These are phyloP conservation scores for Simalia tracyae DNA, from an alignment of 2,797 vertebrate species.

Conservation along the genomic window DNA sequence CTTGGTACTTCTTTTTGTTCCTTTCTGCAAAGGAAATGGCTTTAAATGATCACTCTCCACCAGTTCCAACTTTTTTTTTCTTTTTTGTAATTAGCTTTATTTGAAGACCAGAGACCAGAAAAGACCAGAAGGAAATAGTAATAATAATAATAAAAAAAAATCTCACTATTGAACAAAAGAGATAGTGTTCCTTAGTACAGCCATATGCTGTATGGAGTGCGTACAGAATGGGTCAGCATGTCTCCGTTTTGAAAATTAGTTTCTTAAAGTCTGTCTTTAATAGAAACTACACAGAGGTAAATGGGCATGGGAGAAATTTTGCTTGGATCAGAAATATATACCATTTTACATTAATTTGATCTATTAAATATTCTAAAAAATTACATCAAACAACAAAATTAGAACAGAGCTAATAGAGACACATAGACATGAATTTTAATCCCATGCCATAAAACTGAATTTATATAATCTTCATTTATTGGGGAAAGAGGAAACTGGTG, in stretches of 20 bases:
- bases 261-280: conserved; percentile 60
- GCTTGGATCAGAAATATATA: not conserved
- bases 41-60: conserved; percentile 81
- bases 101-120: conserved; percentile 79
- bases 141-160: conserved; percentile 49
- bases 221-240: conserved; percentile 72
- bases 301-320: conserved; percentile 59
- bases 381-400: conserved; percentile 15
- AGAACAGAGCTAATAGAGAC: not conserved
- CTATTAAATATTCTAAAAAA: conserved; percentile 47
- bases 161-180: conserved; percentile 75
- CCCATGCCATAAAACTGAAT: not conserved
- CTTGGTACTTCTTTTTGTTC: conserved; percentile 81
- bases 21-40: conserved; percentile 78
- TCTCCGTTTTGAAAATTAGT: conserved; percentile 57
- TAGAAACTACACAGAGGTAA: conserved; percentile 60
- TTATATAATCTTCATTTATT: not conserved
- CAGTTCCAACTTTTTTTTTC: conserved; percentile 77
- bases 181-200: conserved; percentile 76
- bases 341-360: not conserved
- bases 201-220: conserved; percentile 69
- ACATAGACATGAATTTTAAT: not conserved
- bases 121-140: conserved; percentile 74
- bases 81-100: conserved; percentile 83
- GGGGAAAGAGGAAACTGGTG: not conserved